A percentile compares a stretch with the other conserved stretches of the same genome.
Evolutionary conservation across 2,888 invertebrate genomes (phyloP).

Genomic region (Nephrotoma flavescens): DNA sequence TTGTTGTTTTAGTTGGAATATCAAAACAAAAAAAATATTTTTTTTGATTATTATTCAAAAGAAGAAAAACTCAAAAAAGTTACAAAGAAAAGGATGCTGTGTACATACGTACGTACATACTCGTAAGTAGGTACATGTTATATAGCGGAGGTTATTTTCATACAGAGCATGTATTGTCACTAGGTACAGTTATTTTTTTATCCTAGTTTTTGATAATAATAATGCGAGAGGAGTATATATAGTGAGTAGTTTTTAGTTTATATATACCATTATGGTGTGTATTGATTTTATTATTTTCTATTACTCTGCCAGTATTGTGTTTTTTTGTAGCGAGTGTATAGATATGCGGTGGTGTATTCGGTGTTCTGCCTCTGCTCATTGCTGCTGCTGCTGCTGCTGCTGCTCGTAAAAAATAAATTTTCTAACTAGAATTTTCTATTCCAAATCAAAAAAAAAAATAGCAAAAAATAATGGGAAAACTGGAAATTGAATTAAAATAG

Average conservation of each 20-base stretch:
- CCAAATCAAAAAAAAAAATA: not conserved
- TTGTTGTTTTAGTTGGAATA: not conserved
- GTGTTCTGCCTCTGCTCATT: not conserved
- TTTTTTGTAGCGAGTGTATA: not conserved
- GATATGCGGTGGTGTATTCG: not conserved
- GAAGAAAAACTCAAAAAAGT: not conserved
- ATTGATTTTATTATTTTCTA: not conserved
- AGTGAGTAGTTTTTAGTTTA: not conserved
- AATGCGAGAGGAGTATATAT: not conserved
- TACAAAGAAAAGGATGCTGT: not conserved
- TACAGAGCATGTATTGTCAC: not conserved
- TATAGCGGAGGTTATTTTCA: not conserved
- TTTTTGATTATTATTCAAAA: not conserved
- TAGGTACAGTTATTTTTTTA: not conserved
- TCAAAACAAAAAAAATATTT: not conserved
- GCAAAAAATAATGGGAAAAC: not conserved
- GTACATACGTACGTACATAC: not conserved
- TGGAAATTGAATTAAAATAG: not conserved
- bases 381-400: not conserved
- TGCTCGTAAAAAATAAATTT: not conserved
- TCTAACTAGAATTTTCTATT: not conserved
- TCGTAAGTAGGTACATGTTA: not conserved
- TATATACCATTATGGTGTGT: not conserved
- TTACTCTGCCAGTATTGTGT: not conserved
- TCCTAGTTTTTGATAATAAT: not conserved